Conservation (phyloP, 2,797 vertebrate genomes). For the Ibycter americanus region DNA sequence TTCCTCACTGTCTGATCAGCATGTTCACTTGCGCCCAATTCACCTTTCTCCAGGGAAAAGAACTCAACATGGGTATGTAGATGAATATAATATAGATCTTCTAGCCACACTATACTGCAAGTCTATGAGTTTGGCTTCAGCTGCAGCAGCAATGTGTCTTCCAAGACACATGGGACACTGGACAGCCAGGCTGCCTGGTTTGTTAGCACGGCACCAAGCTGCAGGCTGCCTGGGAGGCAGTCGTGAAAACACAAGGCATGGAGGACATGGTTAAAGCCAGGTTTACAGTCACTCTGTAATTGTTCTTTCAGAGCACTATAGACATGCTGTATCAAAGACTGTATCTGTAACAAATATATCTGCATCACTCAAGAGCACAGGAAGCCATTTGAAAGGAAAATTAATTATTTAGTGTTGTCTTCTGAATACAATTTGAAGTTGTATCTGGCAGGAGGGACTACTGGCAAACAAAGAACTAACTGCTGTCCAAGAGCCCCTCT, state of each 20-base stretch:
- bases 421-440: background rate
- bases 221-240: background rate
- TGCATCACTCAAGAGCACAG: background rate
- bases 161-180: background rate
- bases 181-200: background rate
- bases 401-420: background rate
- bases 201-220: background rate
- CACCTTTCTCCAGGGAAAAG: background rate
- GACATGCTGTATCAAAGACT: background rate
- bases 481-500: background rate
- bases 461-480: background rate
- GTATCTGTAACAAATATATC: background rate
- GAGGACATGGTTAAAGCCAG: background rate
- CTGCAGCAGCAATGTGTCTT: background rate
- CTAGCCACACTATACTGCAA: background rate
- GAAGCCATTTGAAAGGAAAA: constrained; percentile 7
- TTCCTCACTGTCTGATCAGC: background rate
- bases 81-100: background rate
- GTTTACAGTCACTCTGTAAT: background rate
- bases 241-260: background rate
- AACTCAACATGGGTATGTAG: background rate
- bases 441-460: background rate
- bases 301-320: background rate
- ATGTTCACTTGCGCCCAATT: background rate
- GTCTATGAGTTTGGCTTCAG: background rate